Conservation (phyloP, 2,113 vertebrate species). For the Gnathonemus longibarbis region DNA sequence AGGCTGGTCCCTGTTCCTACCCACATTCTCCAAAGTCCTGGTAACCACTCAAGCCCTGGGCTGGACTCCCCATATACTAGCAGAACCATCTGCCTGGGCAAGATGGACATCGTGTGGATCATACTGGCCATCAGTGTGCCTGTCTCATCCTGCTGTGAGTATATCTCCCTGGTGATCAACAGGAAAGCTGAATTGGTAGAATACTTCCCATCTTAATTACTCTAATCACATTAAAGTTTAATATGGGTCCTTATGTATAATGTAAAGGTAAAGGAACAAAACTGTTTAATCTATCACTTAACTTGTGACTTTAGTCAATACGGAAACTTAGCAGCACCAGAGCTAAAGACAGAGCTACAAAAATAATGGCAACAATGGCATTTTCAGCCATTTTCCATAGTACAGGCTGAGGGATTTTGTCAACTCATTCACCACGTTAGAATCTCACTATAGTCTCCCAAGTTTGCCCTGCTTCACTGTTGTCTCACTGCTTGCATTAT, state of each 20-base stretch:
- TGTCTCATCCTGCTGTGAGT: conserved; percentile 95
- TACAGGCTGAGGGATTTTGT: neutral
- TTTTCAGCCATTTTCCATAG: neutral
- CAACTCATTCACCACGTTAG: neutral
- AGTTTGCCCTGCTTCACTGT: neutral
- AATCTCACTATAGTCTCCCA: neutral
- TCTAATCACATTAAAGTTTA: conserved; percentile 1
- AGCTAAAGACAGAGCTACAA: neutral
- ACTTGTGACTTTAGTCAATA: neutral
- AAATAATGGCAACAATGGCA: neutral
- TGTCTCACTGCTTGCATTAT: neutral
- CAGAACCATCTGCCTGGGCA: conserved; percentile 82
- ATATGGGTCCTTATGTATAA: neutral
- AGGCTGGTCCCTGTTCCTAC: conserved; percentile 76
- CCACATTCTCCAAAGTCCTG: conserved; percentile 62
- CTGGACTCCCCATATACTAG: conserved; percentile 67
- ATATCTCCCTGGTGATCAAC: neutral
- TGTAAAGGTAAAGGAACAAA: neutral
- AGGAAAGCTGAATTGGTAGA: neutral
- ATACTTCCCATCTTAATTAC: neutral
- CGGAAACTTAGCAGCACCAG: neutral
- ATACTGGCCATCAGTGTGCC: conserved; percentile 89
- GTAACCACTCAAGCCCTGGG: conserved; percentile 75
- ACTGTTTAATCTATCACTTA: neutral
- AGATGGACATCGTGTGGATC: conserved; percentile 93